Percentiles rank a stretch among this genome's conserved stretches.
Evolutionary conservation across 64 coral and sea anemone genomes (phyloP).

Genomic region (Pocillopora verrucosa): DNA sequence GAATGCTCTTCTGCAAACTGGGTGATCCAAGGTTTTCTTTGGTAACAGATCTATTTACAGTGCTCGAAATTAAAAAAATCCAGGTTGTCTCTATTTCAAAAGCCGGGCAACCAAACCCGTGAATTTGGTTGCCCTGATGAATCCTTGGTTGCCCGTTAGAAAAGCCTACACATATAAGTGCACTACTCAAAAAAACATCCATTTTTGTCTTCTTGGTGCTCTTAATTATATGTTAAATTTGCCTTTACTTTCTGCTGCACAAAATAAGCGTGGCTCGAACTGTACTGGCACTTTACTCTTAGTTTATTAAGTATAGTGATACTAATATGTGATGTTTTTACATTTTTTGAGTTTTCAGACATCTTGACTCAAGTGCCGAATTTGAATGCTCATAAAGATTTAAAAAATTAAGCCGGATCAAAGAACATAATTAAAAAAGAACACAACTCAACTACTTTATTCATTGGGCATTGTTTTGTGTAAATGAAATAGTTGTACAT

Average conservation of each 20-base stretch:
- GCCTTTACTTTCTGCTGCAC: conserved; percentile 37
- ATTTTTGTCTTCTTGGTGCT: conserved; percentile 10
- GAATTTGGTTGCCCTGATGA: conserved; percentile 50
- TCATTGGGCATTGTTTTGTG: no score
- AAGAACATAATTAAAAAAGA: no score
- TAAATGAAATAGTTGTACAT: no score
- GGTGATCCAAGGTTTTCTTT: no score
- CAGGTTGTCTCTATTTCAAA: conserved; percentile 40
- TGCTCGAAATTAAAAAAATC: conserved; percentile 53
- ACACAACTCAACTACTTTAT: no score
- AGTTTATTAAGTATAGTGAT: neutral
- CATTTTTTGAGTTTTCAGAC: no score
- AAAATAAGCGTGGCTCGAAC: conserved; percentile 16
- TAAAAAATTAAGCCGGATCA: no score
- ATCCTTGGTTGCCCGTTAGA: conserved; percentile 28
- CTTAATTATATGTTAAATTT: conserved; percentile 37
- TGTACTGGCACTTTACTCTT: conserved; percentile 32
- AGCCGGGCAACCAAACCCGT: conserved; percentile 33
- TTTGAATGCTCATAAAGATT: no score
- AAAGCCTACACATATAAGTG: conserved; percentile 9
- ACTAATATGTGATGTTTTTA: no score
- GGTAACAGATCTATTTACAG: neutral
- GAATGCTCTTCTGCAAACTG: no score
- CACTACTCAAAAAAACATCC: neutral
- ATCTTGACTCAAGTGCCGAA: no score